Percentiles rank a stretch among this genome's conserved stretches.
These are phyloP conservation scores for Ellobium chinense DNA, from an alignment of 2,888 invertebrate species.

Conservation along the genomic window DNA sequence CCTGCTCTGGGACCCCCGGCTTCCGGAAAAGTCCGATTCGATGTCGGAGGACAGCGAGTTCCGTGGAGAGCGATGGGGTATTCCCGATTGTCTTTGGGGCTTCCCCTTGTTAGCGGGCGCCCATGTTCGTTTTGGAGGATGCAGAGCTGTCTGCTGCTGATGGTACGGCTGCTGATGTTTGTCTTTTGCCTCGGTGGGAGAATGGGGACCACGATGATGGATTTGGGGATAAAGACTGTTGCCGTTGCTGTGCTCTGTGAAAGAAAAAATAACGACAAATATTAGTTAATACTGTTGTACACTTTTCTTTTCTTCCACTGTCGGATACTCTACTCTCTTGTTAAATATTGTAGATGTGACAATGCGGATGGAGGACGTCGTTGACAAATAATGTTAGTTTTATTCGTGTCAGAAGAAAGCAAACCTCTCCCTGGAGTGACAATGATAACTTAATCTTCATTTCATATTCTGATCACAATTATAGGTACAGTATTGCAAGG, in stretches of 20 bases:
- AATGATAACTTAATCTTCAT: no score
- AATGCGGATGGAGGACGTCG: no score
- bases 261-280: neutral
- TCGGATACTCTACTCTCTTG: no score
- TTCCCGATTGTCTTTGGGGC: neutral
- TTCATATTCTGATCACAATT: no score
- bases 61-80: constrained; percentile 16
- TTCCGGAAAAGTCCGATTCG: constrained; percentile 35
- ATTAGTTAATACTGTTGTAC: neutral
- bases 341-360: no score
- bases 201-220: neutral
- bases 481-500: no score
- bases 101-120: neutral
- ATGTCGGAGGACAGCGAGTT: constrained; percentile 33
- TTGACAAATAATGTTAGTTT: no score
- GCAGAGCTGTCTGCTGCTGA: constrained; percentile 1
- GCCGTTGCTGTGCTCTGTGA: constrained; percentile 33
- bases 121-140: constrained; percentile 13
- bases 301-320: no score
- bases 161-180: constrained; percentile 11
- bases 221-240: neutral
- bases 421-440: no score
- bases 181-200: neutral
- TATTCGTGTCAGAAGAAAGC: no score
- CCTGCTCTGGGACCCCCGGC: neutral